phyloP scores from a whole-genome alignment of 2,113 vertebrate genomes.

The Cyanistes caeruleus region DNA sequence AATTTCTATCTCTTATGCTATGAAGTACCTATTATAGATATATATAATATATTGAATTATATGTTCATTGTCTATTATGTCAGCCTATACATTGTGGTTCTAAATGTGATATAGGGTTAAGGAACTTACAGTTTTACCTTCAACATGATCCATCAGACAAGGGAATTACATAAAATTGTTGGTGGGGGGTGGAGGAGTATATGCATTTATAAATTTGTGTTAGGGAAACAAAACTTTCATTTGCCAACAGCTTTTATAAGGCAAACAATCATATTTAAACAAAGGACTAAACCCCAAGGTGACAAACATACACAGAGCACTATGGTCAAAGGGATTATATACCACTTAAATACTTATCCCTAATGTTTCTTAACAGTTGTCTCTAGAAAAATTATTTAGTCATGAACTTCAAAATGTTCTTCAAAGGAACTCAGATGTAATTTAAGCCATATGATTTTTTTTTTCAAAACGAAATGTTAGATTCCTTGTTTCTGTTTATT shows the following conservation, averaged over 20 bases:
- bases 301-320: not conserved
- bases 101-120: not conserved
- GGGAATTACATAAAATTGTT: not conserved
- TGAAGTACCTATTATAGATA: not conserved
- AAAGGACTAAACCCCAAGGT: not conserved
- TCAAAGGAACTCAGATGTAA: not conserved
- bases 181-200: fast-evolving
- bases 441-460: not conserved
- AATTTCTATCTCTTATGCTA: not conserved
- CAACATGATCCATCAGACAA: not conserved
- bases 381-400: not conserved
- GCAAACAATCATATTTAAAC: not conserved
- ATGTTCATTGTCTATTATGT: not conserved
- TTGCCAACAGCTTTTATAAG: not conserved
- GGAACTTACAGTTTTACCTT: not conserved
- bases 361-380: not conserved
- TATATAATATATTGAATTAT: too few species aligned
- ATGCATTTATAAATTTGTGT: not conserved
- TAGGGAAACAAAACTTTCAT: not conserved
- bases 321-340: not conserved
- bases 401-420: not conserved
- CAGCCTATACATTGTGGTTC: not conserved
- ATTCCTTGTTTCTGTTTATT: not conserved
- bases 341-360: not conserved
- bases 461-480: not conserved